These are phyloP conservation scores for Helostoma temminkii DNA, from an alignment of 2,797 vertebrate genomes.

Conservation along the genomic window DNA sequence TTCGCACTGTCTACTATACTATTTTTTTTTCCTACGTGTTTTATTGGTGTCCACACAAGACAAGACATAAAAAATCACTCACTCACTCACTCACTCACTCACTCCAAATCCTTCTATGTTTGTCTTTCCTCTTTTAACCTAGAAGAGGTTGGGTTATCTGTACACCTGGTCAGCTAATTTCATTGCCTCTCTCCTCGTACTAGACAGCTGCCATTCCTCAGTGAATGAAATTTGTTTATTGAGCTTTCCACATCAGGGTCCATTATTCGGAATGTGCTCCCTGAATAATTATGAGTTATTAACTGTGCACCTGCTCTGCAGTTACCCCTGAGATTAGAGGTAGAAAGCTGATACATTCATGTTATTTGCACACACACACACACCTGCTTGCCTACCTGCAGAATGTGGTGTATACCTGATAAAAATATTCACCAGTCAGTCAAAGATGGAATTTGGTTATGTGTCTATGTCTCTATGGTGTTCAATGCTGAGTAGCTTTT, in stretches of 20 bases:
- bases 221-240: conserved; percentile 53
- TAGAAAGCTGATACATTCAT: conserved; percentile 49
- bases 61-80: neutral
- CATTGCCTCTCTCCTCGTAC: conserved; percentile 10
- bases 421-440: conserved; percentile 7
- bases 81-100: neutral
- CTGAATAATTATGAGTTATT: conserved; percentile 67
- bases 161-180: conserved; percentile 41
- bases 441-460: neutral
- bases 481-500: neutral
- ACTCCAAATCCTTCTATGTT: neutral
- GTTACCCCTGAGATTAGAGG: conserved; percentile 46
- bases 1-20: conserved; percentile 20
- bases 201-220: conserved; percentile 55
- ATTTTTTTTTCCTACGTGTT: neutral
- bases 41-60: conserved; percentile 1
- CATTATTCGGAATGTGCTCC: conserved; percentile 60
- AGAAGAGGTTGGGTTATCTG: conserved; percentile 52
- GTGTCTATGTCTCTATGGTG: neutral
- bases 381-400: conserved; percentile 18
- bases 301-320: conserved; percentile 66
- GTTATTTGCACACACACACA: conserved; percentile 41
- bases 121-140: conserved; percentile 21
- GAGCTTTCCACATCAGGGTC: conserved; percentile 47
- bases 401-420: conserved; percentile 1